Evolutionary conservation across 2,888 invertebrate species (phyloP).

Genomic region (Cryptosula pallasiana): DNA sequence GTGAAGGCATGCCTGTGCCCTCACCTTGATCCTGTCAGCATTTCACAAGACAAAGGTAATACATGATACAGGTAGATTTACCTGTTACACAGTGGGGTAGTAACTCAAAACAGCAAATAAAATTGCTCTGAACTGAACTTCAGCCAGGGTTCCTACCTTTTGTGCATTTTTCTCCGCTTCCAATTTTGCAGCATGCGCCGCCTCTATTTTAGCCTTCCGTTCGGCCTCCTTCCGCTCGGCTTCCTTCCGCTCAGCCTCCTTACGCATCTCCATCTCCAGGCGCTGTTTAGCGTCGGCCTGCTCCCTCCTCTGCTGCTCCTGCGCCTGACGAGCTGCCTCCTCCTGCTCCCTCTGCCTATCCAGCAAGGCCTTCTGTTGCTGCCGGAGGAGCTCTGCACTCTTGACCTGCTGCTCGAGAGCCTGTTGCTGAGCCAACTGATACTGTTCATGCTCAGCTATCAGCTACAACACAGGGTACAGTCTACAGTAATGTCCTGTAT

Average conservation of each 20-base stretch:
- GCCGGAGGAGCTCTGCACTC: constrained; percentile 34
- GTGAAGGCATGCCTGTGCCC: not conserved
- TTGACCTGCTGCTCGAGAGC: constrained; percentile 26
- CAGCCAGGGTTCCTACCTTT: not conserved
- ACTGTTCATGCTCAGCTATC: constrained; percentile 26
- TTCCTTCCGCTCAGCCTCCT: not conserved
- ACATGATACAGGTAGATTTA: too few relatives aligned
- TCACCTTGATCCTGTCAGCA: not conserved
- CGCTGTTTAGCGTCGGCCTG: not conserved
- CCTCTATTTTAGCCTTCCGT: not conserved
- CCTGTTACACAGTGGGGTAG: too few relatives aligned
- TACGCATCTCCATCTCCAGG: not conserved
- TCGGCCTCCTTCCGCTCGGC: not conserved
- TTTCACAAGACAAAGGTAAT: not conserved
- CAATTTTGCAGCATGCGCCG: not conserved
- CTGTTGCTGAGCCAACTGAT: constrained; percentile 28
- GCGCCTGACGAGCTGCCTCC: not conserved
- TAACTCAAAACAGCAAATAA: too few relatives aligned
- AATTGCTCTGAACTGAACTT: too few relatives aligned
- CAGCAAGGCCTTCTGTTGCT: constrained; percentile 42
- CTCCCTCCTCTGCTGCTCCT: not conserved
- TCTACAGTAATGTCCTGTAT: too few relatives aligned
- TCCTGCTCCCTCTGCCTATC: constrained; percentile 35
- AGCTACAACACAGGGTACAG: too few relatives aligned
- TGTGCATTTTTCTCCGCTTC: not conserved